Evolutionary conservation across 2,113 vertebrate species (phyloP), one percentile per base, ranked within the genome.

Genomic region (Pedetes capensis): DNA sequence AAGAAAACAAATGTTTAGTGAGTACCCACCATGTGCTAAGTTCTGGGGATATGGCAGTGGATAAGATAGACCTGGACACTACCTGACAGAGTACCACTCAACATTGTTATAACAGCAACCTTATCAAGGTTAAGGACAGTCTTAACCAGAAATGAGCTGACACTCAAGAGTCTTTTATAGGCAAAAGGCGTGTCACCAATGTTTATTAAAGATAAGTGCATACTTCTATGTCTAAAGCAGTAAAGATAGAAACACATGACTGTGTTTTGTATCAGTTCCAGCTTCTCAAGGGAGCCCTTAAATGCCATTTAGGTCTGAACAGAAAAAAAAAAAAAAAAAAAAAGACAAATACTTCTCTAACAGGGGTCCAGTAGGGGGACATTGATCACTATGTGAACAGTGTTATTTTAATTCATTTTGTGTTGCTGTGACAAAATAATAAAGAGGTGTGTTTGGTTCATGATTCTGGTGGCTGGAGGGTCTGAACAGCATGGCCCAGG

Each of bases 251-350:
- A 91, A 64, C 25, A 55, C 47, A 88, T 68, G 72, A 25, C 34
- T 47, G 16, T 78, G 47, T 85, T 95, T 94, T 85, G 23, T 66
- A 85, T 91, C 68, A 88, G n/a, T 75, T 76, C 91, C 37, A 95
- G 10, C 69, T 83, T 89, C 83, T 81, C 66, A 89, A 68, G 66
- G 88, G 68, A 78, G 17, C 34, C 55, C 10, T 51, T 71, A 88
- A 53, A 74, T 68, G 23, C 69, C 51, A 66, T 47, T 80, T 94
- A 87, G n/a, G 47, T 84, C 80, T 55, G 27, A 59, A 63, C 32
- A 93, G 81, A 64, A 87, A 29, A n/a, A 66, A 55, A 74, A 37
- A 85, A 47, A 93, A 85, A 64, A 87, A 29, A n/a, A 66, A 55
- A 74, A 37, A 85, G 44, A 44, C 12, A 78, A 85, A 87, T 87